phyloP scores from a whole-genome alignment of 2,797 vertebrate genomes.

The Myotis pilosus region DNA sequence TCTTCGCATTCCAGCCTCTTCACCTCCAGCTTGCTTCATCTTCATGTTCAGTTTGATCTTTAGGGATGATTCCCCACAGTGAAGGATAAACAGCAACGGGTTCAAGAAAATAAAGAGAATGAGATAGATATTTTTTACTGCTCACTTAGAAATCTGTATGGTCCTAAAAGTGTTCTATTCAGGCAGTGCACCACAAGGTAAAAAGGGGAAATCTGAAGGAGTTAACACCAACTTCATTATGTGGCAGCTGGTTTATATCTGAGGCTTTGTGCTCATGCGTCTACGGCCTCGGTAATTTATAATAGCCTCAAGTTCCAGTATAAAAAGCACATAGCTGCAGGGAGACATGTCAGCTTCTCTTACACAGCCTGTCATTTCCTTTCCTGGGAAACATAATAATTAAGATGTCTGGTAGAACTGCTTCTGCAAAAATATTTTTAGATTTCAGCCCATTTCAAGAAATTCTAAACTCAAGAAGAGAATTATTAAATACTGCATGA shows the following conservation, averaged over 20 bases:
- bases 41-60: slow-evolving; percentile 20
- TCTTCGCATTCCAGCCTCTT: background rate
- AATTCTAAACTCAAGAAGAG: slow-evolving; percentile 75
- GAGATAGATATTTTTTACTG: background rate
- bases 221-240: slow-evolving; percentile 52
- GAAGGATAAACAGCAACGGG: background rate
- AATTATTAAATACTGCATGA: slow-evolving; percentile 75
- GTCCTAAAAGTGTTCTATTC: background rate
- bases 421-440: slow-evolving; percentile 86
- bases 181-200: background rate
- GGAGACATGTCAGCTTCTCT: slow-evolving; percentile 89
- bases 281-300: slow-evolving; percentile 80
- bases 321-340: slow-evolving; percentile 87
- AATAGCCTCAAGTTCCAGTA: slow-evolving; percentile 85
- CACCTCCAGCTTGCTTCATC: background rate
- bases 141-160: background rate
- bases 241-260: slow-evolving; percentile 66
- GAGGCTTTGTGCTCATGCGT: slow-evolving; percentile 50
- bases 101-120: background rate
- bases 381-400: slow-evolving; percentile 84
- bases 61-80: background rate
- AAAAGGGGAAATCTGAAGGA: slow-evolving; percentile 8
- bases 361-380: slow-evolving; percentile 85
- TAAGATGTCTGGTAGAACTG: slow-evolving; percentile 84
- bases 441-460: slow-evolving; percentile 80